A percentile compares a stretch with the other conserved stretches of the same genome.
Conservation (phyloP, 2,888 invertebrate genomes). For the Agrilus mali region DNA sequence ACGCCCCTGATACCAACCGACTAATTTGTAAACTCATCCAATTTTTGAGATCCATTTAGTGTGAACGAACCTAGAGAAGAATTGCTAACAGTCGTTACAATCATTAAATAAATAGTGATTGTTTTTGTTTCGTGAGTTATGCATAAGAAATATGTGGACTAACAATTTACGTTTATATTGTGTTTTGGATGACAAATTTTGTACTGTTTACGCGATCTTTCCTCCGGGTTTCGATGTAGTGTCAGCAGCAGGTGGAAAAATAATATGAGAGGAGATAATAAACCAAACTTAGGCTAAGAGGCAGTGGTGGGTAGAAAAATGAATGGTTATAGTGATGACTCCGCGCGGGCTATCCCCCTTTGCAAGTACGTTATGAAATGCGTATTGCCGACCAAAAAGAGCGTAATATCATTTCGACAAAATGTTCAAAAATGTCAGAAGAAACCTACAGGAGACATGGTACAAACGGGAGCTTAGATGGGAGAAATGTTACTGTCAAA, state of each 20-base stretch:
- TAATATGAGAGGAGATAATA: too few species aligned
- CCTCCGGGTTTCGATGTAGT: too few species aligned
- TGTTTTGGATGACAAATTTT: too few species aligned
- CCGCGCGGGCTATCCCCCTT: conserved; percentile 32
- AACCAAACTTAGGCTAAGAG: too few species aligned
- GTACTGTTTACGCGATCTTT: too few species aligned
- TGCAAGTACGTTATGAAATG: conserved; percentile 48
- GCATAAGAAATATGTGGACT: too few species aligned
- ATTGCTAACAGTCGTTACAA: background rate
- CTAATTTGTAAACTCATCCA: too few species aligned
- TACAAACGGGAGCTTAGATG: conserved; percentile 56
- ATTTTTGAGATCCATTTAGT: too few species aligned
- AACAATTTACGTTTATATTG: too few species aligned
- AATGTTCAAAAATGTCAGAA: conserved; percentile 54
- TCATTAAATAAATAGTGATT: background rate
- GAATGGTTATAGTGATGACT: conserved; percentile 35
- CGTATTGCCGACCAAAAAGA: conserved; percentile 41
- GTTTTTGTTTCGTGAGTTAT: background rate
- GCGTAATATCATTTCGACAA: conserved; percentile 57
- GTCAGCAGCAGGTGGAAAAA: too few species aligned
- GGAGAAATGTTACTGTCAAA: conserved; percentile 41
- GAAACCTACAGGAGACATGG: conserved; percentile 60
- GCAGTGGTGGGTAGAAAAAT: too few species aligned
- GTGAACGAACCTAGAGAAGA: background rate
- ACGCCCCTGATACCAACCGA: too few species aligned